Evolutionary conservation across 2,797 vertebrate species (phyloP).

Genomic region (Acanthurus lineatus): DNA sequence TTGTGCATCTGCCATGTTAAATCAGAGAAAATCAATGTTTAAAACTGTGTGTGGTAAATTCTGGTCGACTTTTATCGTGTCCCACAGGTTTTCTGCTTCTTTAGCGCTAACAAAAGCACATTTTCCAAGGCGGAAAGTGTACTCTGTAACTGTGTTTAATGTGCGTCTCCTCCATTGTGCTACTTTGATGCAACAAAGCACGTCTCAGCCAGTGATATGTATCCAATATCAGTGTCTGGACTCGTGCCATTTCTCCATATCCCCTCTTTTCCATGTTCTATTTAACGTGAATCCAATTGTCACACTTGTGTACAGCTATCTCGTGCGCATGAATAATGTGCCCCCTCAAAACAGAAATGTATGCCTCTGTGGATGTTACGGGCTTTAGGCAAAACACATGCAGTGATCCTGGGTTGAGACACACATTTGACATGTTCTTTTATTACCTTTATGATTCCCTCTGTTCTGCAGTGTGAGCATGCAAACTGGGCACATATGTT

Average conservation of each 20-base stretch:
- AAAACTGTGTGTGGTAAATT: conserved; percentile 47
- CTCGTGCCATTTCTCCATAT: conserved; percentile 38
- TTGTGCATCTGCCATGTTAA: conserved; percentile 35
- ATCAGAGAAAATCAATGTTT: conserved; percentile 34
- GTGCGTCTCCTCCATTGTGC: conserved; percentile 12
- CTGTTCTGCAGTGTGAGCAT: conserved; percentile 56
- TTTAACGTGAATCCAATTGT: conserved; percentile 74
- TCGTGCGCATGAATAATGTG: conserved; percentile 58
- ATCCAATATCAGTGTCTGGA: conserved; percentile 50
- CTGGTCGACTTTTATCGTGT: conserved; percentile 49
- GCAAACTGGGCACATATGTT: conserved; percentile 38
- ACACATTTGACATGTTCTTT: conserved; percentile 48
- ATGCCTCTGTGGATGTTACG: conserved; percentile 35
- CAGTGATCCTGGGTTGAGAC: conserved; percentile 33
- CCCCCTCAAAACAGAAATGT: conserved; percentile 34
- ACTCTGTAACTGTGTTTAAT: not conserved
- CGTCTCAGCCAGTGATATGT: conserved; percentile 53
- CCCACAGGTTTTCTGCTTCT: conserved; percentile 42
- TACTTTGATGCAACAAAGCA: conserved; percentile 14
- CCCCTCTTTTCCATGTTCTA: conserved; percentile 65
- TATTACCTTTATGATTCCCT: conserved; percentile 60
- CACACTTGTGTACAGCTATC: conserved; percentile 47
- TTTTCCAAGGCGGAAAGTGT: not conserved
- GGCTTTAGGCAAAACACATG: conserved; percentile 40
- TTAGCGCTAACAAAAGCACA: conserved; percentile 30